phyloP scores from a whole-genome alignment of 2,888 invertebrate species.

The Marronus borbonicus region DNA sequence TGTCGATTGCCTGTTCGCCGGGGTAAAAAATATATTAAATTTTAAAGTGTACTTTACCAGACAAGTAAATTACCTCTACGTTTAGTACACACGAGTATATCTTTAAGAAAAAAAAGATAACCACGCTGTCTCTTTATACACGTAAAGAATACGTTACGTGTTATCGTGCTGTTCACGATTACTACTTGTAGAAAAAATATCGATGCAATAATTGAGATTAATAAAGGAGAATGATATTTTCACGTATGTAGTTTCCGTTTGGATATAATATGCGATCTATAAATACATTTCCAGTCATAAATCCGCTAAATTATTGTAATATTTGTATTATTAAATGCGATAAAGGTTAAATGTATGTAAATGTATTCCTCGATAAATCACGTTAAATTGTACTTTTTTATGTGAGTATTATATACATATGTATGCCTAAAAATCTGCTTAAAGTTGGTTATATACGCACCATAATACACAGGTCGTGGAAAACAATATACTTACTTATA shows the following conservation, averaged over 20 bases:
- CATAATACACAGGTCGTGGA: neutral
- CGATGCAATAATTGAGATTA: neutral
- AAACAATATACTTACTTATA: neutral
- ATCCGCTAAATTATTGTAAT: conserved; percentile 17
- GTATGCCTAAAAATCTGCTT: neutral
- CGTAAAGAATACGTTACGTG: too few relatives aligned
- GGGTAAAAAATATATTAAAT: too few relatives aligned
- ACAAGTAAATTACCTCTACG: too few relatives aligned
- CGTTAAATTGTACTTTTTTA: neutral
- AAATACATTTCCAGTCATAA: conserved; percentile 19
- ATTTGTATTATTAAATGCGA: conserved; percentile 5
- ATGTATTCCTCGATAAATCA: conserved; percentile 33
- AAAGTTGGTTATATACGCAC: conserved; percentile 23
- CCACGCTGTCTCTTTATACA: too few relatives aligned
- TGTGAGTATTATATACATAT: neutral
- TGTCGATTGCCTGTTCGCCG: too few relatives aligned
- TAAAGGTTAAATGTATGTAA: conserved; percentile 19
- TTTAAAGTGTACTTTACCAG: too few relatives aligned
- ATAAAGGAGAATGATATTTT: conserved; percentile 9
- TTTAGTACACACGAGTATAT: too few relatives aligned
- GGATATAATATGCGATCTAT: conserved; percentile 1
- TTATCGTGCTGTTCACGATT: too few relatives aligned
- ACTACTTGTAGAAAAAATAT: conserved; percentile 3
- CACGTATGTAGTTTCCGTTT: neutral
- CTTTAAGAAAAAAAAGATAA: too few relatives aligned